Evolutionary conservation across 2,888 invertebrate genomes (phyloP).

Genomic region (Nasonia oneida): DNA sequence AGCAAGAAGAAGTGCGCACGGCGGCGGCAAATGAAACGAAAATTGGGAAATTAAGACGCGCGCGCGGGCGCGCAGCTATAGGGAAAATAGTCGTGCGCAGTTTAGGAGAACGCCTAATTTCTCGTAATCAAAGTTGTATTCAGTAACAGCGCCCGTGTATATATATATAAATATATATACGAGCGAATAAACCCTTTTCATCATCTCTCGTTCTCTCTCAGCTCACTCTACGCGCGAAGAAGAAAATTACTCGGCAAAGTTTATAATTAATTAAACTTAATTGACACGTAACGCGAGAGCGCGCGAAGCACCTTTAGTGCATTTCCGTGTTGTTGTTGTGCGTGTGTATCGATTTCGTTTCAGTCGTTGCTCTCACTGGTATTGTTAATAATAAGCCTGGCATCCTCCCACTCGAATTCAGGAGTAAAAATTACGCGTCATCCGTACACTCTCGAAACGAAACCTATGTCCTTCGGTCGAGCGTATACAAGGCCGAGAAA

Average conservation of each 20-base stretch:
- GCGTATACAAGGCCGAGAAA: constrained; percentile 21
- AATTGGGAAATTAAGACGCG: constrained; percentile 58
- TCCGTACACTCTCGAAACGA: not conserved
- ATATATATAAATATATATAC: not conserved
- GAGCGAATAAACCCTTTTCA: constrained; percentile 56
- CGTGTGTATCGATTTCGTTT: constrained; percentile 37
- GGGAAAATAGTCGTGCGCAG: constrained; percentile 71
- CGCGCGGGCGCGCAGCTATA: constrained; percentile 65
- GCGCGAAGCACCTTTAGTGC: constrained; percentile 26
- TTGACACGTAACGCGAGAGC: constrained; percentile 25
- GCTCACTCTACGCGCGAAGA: not conserved
- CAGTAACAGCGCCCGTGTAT: constrained; percentile 64
- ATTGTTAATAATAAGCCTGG: constrained; percentile 1
- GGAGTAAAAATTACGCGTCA: not conserved
- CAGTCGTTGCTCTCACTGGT: not conserved
- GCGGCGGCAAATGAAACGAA: constrained; percentile 46
- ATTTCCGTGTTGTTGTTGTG: constrained; percentile 41
- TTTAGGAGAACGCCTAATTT: constrained; percentile 68
- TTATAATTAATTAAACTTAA: constrained; percentile 57
- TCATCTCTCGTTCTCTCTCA: constrained; percentile 17
- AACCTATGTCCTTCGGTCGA: constrained; percentile 16
- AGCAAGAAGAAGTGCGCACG: not conserved
- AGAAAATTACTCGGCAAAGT: constrained; percentile 54
- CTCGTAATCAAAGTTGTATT: constrained; percentile 73
- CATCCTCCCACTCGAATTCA: not conserved